A percentile compares a stretch with the other conserved stretches of the same genome.
These are phyloP conservation scores for Drosophila aff. DNA, from an alignment of 1,140 invertebrate genomes.

Conservation along the genomic window DNA sequence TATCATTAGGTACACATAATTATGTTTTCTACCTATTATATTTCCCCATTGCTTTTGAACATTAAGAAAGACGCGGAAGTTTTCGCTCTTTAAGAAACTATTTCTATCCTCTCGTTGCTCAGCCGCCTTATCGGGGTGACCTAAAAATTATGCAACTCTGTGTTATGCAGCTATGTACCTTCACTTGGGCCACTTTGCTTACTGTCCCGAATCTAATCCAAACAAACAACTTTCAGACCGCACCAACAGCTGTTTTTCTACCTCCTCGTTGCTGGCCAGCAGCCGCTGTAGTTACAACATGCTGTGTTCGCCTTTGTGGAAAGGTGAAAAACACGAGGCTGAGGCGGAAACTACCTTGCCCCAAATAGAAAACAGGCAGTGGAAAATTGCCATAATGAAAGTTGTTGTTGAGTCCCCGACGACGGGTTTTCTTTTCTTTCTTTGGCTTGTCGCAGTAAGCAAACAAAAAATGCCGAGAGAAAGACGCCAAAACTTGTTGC, in stretches of 20 bases:
- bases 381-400: slow-evolving; percentile 48
- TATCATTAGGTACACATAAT: not conserved
- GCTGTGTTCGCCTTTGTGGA: slow-evolving; percentile 29
- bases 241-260: slow-evolving; percentile 52
- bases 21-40: too few relatives aligned
- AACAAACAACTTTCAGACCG: slow-evolving; percentile 69
- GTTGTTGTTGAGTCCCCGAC: slow-evolving; percentile 17
- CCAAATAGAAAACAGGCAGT: slow-evolving; percentile 56
- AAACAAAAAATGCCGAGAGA: slow-evolving; percentile 26
- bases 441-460: slow-evolving; percentile 20
- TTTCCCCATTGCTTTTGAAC: not conserved
- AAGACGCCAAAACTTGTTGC: slow-evolving; percentile 72
- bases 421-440: slow-evolving; percentile 44
- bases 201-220: slow-evolving; percentile 24
- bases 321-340: slow-evolving; percentile 57
- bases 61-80: slow-evolving; percentile 28
- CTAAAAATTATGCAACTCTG: slow-evolving; percentile 53
- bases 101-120: not conserved
- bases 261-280: slow-evolving; percentile 1
- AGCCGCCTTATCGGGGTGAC: slow-evolving; percentile 34
- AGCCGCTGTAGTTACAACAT: slow-evolving; percentile 13
- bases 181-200: slow-evolving; percentile 25
- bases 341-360: slow-evolving; percentile 81
- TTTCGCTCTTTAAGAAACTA: slow-evolving; percentile 10
- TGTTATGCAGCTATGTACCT: slow-evolving; percentile 22